These are phyloP conservation scores for Mythimna pallens DNA, from an alignment of 2,888 invertebrate species.

Conservation along the genomic window DNA sequence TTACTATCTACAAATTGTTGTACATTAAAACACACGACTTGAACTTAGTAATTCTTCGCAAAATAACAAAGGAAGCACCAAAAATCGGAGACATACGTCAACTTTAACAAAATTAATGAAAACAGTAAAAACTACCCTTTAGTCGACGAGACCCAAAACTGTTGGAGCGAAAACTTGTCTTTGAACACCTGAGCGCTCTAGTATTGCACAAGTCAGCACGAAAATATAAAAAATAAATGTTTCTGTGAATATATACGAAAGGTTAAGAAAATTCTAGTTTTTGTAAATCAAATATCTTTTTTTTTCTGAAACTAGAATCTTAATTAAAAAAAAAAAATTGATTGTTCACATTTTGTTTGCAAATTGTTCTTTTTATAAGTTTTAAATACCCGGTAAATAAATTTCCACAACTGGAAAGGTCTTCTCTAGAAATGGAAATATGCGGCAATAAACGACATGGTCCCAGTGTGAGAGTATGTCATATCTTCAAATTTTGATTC, in stretches of 20 bases:
- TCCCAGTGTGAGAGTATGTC: too few species aligned
- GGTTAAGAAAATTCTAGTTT: slow-evolving; percentile 2
- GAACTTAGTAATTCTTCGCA: not conserved
- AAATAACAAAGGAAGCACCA: slow-evolving; percentile 10
- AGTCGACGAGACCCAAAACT: slow-evolving; percentile 34
- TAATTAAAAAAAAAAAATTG: too few species aligned
- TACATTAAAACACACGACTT: not conserved
- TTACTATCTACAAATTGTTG: too few species aligned
- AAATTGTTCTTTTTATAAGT: too few species aligned
- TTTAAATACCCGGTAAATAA: too few species aligned
- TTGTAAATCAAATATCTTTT: not conserved
- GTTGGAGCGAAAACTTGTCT: slow-evolving; percentile 49
- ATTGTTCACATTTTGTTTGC: too few species aligned
- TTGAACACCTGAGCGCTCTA: slow-evolving; percentile 60
- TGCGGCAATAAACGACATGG: too few species aligned
- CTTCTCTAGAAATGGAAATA: too few species aligned
- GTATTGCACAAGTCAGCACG: slow-evolving; percentile 46
- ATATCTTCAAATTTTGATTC: too few species aligned
- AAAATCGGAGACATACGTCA: slow-evolving; percentile 11
- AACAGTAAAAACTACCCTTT: slow-evolving; percentile 48
- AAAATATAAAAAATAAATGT: slow-evolving; percentile 33
- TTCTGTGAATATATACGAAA: slow-evolving; percentile 1
- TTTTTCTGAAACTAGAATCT: not conserved
- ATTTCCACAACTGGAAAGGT: too few species aligned
- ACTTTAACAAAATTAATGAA: slow-evolving; percentile 46